Evolutionary conservation across 2,888 invertebrate genomes (phyloP), one percentile per base, ranked within the genome.

Genomic region (Hypselothyrea guttata): DNA sequence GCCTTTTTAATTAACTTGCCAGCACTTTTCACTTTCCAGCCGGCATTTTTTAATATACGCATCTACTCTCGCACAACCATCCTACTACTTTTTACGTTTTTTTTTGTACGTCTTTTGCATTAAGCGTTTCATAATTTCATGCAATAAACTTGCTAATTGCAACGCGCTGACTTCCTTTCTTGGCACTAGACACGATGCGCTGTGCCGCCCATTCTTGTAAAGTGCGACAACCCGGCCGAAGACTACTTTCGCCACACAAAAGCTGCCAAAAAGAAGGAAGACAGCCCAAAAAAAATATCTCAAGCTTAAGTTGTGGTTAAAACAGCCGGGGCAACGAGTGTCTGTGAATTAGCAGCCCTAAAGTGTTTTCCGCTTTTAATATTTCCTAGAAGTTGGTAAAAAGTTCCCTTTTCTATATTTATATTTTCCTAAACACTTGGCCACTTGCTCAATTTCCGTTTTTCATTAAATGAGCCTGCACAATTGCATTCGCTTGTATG

Each of bases 91-190:
- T 42, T 33, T 11, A 1, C 1, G 7, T 13, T 4, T n/a, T 22
- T 2, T 35, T 15, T 28, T 15, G 1, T 4, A 8, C 12, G 35
- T 47, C 51, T 54, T 74, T 75, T 71, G n/a, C 66, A 63, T 72
- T 77, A 84, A 74, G 69, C 75, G 63, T 74, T 78, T 82, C 86
- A 82, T 82, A 82, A 86, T 82, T 86, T 67, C 66, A 78, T 71
- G 86, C 85, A 78, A 83, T 86, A 84, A 82, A 82, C 83, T 82
- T 82, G 65, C 78, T 86, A 82, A 82, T 86, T 86, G 83, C 86
- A 53, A 35, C 59, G 67, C 78, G 56, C 64, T 72, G 59, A 60
- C 77, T 72, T 71, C 85, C 62, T 76, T 86, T 76, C 77, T 61
- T 69, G 66, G 62, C 79, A 66, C 85, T 82, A 58, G 33, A 37